Evolutionary conservation across 2,113 vertebrate species (phyloP).

Genomic region (Halcyon malimbica): DNA sequence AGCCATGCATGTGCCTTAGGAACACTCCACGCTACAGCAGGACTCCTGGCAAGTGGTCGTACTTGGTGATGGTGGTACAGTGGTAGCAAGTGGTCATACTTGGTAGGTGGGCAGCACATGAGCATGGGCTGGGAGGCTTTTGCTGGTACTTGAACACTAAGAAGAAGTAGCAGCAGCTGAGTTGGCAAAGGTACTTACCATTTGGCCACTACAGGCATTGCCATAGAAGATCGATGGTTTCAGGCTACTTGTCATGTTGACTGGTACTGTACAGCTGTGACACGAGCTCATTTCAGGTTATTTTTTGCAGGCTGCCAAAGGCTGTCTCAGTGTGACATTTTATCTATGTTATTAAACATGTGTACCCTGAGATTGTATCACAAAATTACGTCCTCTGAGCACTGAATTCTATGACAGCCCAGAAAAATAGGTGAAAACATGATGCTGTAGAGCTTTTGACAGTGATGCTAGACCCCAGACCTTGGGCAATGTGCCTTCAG

Average conservation of each 20-base stretch:
- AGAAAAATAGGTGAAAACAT: neutral
- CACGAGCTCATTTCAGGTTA: accelerated
- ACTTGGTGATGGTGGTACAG: neutral
- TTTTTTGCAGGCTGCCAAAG: neutral
- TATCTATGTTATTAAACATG: neutral
- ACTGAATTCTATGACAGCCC: neutral
- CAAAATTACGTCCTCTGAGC: neutral
- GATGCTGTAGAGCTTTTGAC: neutral
- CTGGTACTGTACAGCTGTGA: neutral
- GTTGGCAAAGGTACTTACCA: neutral
- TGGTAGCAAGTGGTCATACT: no score
- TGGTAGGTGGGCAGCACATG: neutral
- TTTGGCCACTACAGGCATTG: neutral
- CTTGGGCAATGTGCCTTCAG: neutral
- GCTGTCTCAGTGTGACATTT: neutral
- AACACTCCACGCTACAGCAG: neutral
- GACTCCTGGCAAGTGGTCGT: neutral
- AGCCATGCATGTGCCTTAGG: accelerated
- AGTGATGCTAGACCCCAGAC: neutral
- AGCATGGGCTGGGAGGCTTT: neutral
- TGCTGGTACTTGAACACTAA: neutral
- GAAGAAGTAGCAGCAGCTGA: neutral
- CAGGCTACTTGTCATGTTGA: neutral
- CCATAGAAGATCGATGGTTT: neutral
- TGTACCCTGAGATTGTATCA: neutral